These are phyloP conservation scores for Elephantulus edwardii DNA, from an alignment of 2,113 vertebrate species.

Conservation along the genomic window DNA sequence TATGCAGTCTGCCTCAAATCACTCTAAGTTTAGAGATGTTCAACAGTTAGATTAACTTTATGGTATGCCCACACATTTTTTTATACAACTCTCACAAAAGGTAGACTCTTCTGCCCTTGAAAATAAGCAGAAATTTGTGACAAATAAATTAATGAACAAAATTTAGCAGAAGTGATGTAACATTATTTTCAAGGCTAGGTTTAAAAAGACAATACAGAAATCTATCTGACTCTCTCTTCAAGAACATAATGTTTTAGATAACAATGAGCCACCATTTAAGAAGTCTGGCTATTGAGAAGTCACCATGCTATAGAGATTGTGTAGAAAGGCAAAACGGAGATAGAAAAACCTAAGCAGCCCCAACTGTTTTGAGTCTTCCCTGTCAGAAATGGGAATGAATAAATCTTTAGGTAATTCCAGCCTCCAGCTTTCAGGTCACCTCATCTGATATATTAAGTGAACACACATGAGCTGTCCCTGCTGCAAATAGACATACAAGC, in stretches of 20 bases:
- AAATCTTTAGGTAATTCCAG: neutral
- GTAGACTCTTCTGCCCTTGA: neutral
- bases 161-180: neutral
- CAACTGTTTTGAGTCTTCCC: neutral
- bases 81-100: slow-evolving; percentile 32
- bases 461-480: neutral
- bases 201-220: slow-evolving; percentile 10
- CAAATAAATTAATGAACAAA: slow-evolving; percentile 21
- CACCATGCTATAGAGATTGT: neutral
- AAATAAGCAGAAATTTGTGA: neutral
- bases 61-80: slow-evolving; percentile 27
- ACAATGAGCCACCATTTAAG: neutral
- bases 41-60: neutral
- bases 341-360: neutral
- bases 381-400: neutral
- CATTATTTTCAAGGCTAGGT: slow-evolving; percentile 31
- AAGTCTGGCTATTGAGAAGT: neutral
- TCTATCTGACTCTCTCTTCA: neutral
- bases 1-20: slow-evolving; percentile 14
- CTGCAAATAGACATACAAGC: neutral
- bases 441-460: neutral
- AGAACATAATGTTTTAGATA: neutral
- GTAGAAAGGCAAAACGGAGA: neutral
- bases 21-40: neutral
- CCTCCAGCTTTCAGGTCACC: neutral